phyloP scores from a whole-genome alignment of 2,888 invertebrate species.

The Drosophila anomelani region DNA sequence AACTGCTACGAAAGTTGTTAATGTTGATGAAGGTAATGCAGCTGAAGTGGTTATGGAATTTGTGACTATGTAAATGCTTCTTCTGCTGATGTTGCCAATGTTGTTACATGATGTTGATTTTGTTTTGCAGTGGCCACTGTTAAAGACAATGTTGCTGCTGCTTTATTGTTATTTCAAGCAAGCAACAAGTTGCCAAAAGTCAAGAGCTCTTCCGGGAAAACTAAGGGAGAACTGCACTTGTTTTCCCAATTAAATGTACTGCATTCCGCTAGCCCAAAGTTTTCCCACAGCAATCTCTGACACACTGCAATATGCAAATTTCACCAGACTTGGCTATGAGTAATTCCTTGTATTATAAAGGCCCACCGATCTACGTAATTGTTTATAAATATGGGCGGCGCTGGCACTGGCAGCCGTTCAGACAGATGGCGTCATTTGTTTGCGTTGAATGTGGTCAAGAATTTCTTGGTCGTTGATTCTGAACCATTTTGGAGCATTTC shows the following conservation, averaged over 20 bases:
- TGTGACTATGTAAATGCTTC: too few relatives aligned
- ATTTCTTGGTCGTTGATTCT: constrained; percentile 22
- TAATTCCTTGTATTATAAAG: constrained; percentile 20
- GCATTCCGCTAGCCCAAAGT: not conserved
- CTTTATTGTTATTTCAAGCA: constrained; percentile 2
- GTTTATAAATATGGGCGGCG: constrained; percentile 57
- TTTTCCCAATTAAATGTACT: not conserved
- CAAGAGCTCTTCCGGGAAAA: constrained; percentile 40
- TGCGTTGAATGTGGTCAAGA: constrained; percentile 49
- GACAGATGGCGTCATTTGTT: constrained; percentile 57
- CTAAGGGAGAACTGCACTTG: constrained; percentile 7
- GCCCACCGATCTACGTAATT: constrained; percentile 40
- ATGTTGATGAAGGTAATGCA: not conserved
- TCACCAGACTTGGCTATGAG: constrained; percentile 6
- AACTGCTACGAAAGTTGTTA: not conserved
- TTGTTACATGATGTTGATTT: not conserved
- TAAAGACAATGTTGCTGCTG: not conserved
- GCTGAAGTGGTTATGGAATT: not conserved
- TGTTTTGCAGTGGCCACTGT: not conserved
- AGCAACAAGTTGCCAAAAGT: constrained; percentile 64
- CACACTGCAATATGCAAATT: constrained; percentile 10
- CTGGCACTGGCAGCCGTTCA: constrained; percentile 22
- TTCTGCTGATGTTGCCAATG: not conserved
- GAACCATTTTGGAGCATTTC: constrained; percentile 7
- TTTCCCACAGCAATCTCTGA: not conserved